Evolutionary conservation across 2,888 invertebrate genomes (phyloP), one percentile per base, ranked within the genome.

Genomic region (Pyrrhia umbra): DNA sequence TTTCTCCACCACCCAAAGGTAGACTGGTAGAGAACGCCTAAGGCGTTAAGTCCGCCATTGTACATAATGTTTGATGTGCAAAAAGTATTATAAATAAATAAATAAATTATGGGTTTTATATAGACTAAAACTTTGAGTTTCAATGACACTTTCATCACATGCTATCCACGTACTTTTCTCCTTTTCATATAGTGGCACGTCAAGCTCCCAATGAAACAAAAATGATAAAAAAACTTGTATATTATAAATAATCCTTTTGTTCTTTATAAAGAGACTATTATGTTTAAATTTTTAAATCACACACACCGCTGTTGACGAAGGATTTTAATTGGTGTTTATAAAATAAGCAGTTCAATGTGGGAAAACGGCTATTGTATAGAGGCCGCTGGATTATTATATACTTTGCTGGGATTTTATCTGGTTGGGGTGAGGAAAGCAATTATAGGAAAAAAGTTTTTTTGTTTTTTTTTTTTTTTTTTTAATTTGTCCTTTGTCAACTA

Each of bases 241-340:
- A 13, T 30, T 30, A 30, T 30, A 13, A 27, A 27, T 27, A 2
- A 27, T 27, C 27, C 27, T 10, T 27, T 27, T 27, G 27, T 27
- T 27, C 27, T 30, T 30, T 13, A 27, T 30, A 13, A 30, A 30
- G 13, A 30, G 1, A 30, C 30, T 30, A 43, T 37, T 43, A 37
- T 15, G 30, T 15, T 45, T 43, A 15, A 30, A 45, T 37, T 37
- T 37, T 65, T 43, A 49, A 65, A 65, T 56, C 27, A 23, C 13
- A 18, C 15, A 56, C 42, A 39, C n/a, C 37, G 10, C 15, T 49
- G 42, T 15, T 56, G 16, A 13, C 9, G 16, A 16, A 37, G 25
- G 18, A 21, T 56, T 56, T 43, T 49, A 56, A 56, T 56, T 45
- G 43, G 13, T 45, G 43, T 57, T 66, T 66, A 39, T 45, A 50